Evolutionary conservation across 2,113 vertebrate genomes (phyloP), one percentile per base, ranked within the genome.

Genomic region (Alces alces): DNA sequence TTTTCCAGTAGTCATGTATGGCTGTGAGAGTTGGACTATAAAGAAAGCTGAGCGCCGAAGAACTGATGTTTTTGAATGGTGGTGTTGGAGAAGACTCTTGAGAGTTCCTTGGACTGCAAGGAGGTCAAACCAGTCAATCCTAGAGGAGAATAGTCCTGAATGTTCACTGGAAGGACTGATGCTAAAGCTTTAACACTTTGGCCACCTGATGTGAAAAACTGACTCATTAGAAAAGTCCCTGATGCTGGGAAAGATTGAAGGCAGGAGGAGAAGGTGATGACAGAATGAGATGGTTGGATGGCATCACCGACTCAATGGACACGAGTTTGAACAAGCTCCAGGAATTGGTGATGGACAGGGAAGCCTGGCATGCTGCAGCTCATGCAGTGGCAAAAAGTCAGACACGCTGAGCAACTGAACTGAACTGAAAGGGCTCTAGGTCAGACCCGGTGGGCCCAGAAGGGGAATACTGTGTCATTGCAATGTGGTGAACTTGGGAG

Each of bases 401-500:
- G 66, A 70, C 10, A 23, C 0, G n/a, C 21, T 39, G 66, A 70
- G 19, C n/a, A 70, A 12, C 9, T 39, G 66, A 70, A 39, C 16
- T n/a, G 64, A 66, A 66, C n/a, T 39, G 39, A 76, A 43, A 27
- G 36, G 36, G 70, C 70, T 43, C 12, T 43, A 76, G 36, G 36
- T 43, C 1, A 5, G 36, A 43, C 70, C 70, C 14, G 70, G 36
- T 76, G 36, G 70, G 54, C 4, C 30, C 4, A 0, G 0, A 30
- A 76, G 33, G 60, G 21, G 10, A 23, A 11, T 2, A 3, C 39
- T 1, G 6, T 0, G 43, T 7, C 80, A 16, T 0, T 0, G 7
- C 47, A 13, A 11, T 0, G 12, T 27, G 43, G 70, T 58, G 39
- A n/a, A 45, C 54, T 3, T 11, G 45, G 23, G 54, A 23, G 21